These are phyloP conservation scores for Megaceryle alcyon DNA, from an alignment of 2,797 vertebrate genomes.

Conservation along the genomic window DNA sequence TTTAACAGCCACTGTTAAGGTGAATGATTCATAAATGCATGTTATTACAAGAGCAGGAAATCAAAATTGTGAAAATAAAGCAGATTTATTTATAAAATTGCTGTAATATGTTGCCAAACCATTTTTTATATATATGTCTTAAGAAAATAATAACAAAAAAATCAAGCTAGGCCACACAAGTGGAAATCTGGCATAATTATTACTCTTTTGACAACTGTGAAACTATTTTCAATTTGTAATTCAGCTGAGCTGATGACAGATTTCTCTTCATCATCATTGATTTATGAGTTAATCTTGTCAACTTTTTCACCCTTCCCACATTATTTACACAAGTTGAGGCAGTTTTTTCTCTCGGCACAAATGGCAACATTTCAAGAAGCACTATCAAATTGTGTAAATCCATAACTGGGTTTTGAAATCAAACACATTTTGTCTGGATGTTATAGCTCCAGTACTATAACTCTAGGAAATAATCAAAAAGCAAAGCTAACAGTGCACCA, in stretches of 20 bases:
- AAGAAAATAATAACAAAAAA: not conserved
- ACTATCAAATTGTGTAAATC: not conserved
- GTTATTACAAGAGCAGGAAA: not conserved
- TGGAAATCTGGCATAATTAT: constrained; percentile 10
- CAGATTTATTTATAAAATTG: not conserved
- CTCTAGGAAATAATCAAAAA: not conserved
- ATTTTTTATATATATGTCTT: not conserved
- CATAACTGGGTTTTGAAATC: not conserved
- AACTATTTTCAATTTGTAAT: not conserved
- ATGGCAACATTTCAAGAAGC: not conserved
- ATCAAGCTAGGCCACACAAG: not conserved
- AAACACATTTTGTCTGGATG: not conserved
- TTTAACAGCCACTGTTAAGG: not conserved
- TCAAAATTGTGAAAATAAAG: not conserved
- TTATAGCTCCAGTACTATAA: not conserved
- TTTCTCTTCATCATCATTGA: constrained; percentile 6
- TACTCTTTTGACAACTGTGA: constrained; percentile 4
- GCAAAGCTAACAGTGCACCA: not conserved
- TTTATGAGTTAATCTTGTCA: constrained; percentile 39
- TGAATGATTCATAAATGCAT: not conserved
- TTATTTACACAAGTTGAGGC: not conserved
- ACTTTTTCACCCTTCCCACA: not conserved
- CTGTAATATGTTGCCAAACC: fast-evolving
- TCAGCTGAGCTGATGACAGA: constrained; percentile 17
- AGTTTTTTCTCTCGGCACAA: not conserved